Percentiles rank a stretch among this genome's conserved stretches.
These are phyloP conservation scores for Lithophane ornitopus DNA, from an alignment of 2,888 invertebrate species.

Conservation along the genomic window DNA sequence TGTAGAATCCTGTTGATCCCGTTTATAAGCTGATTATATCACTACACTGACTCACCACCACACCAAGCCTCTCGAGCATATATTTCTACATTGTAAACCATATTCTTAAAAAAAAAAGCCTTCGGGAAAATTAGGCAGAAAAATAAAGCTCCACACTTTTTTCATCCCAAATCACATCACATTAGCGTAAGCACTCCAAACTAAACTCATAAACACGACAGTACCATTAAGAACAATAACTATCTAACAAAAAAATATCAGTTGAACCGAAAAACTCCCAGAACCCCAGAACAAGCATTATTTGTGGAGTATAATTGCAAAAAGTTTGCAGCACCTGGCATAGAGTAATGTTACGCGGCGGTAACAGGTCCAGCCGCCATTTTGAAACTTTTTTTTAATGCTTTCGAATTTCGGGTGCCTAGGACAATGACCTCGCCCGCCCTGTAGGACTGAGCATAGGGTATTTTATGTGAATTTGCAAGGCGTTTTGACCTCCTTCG, in stretches of 20 bases:
- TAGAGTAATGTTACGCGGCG: constrained; percentile 90
- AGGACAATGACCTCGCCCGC: constrained; percentile 86
- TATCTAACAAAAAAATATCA: constrained; percentile 60
- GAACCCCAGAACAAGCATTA: constrained; percentile 53
- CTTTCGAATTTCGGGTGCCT: constrained; percentile 90
- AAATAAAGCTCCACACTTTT: neutral
- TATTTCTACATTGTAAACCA: neutral
- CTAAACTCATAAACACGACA: constrained; percentile 60
- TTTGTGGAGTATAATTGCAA: constrained; percentile 61
- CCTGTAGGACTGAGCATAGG: constrained; percentile 69
- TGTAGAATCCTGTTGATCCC: no score
- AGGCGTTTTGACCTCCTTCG: constrained; percentile 20
- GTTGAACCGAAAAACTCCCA: constrained; percentile 53
- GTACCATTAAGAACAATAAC: constrained; percentile 56
- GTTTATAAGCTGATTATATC: no score
- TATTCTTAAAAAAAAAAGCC: neutral
- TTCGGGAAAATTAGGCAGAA: neutral
- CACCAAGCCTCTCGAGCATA: no score
- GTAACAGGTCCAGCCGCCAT: constrained; percentile 89
- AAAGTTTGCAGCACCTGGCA: constrained; percentile 84
- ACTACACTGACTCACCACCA: no score
- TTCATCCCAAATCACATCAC: constrained; percentile 24
- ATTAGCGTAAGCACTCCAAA: constrained; percentile 44
- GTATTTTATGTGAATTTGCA: constrained; percentile 46
- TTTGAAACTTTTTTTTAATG: constrained; percentile 89